Base-by-base conservation (phyloP, 1,140 invertebrate species). In the Drosophila tropicalis region DNA sequence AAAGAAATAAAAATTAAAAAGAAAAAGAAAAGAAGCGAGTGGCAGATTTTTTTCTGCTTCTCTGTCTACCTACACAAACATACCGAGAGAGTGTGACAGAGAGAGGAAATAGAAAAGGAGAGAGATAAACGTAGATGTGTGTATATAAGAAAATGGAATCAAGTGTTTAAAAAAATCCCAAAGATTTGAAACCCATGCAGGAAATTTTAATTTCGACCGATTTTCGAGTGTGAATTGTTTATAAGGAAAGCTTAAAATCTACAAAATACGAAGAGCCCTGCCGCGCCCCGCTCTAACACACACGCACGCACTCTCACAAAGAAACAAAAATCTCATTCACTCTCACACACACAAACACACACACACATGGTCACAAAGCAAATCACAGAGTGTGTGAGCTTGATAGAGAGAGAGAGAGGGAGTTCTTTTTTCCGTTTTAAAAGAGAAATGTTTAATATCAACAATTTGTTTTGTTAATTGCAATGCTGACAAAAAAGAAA, bases 51-150 rank as follows among this genome's bases (percentile, higher is more conserved):
- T 86, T 78, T 51, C 17, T 22, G 44, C 44, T 51, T 22, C 44
- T 81, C 79, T 87, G 84, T 87, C 83, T 87, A 87, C 84, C 84
- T 83, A 82, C 67, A 86, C 83, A 83, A 76, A 79, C 82, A 86
- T 72, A 81, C 70, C 70, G 71, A 79, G 73, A 74, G 58, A 75
- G 71, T 51, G 44, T 19, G 36, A 39, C 9, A 51, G 44, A 51
- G 44, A 51, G 19, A 10, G 10, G 44, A 22, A 17, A 51, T 19
- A 51, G 19, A 51, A 19, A 51, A 51, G 70, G 71, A 79, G 73
- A 74, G 58, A 72, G 71, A 69, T 80, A 76, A 78, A 63, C 65
- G 76, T 68, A 62, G 54, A 76, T 73, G 79, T 72, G 63, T 80
- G 54, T 76, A 68, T 70, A 72, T 62, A 41, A 62, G 39, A 76